Evolutionary conservation across 1,140 invertebrate genomes (phyloP), one percentile per base, ranked within the genome.

Genomic region (Drosophila albomicans): DNA sequence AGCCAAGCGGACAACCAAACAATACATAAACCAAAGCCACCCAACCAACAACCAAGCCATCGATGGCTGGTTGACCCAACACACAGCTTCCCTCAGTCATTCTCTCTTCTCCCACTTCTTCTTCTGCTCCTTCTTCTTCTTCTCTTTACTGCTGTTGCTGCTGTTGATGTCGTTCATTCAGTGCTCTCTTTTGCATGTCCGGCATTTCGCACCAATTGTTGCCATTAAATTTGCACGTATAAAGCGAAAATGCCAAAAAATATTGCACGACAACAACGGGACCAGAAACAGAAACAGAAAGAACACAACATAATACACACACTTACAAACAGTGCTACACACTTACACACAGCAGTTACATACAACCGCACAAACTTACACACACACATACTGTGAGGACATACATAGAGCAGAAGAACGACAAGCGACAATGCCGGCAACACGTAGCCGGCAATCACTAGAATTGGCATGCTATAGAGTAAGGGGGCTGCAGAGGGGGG

Each of bases 151-250:
- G 7, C 56, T 69, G 46, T 3, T 20, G 41, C 28, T 51, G 59
- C 49, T 58, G 30, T 15, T 62, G 58, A 45, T 74, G 81, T 71
- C 78, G 59, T 45, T 66, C 72, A 49, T 76, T 78, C 71, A 67
- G 51, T 59, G 58, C 62, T 58, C 58, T 61, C 74, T 68, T 82
- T 89, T 73, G 81, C 81, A 89, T 89, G 85, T 89, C 85, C 85
- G 86, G 86, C 78, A 88, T 88, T 86, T 88, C 85, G 78, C 85
- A 89, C 85, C 85, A 89, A 89, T 89, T 89, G 85, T 86, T 79
- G 72, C 85, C 85, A 89, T 89, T 85, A 85, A 89, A 89, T 90
- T 86, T 89, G 81, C 81, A 89, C 81, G 72, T 85, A 85, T 81
- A 89, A 89, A 85, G 78, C 75, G 85, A 79, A 78, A 85, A 89